Base-by-base conservation (phyloP, 2,797 vertebrate species). In the Crenichthys baileyi region DNA sequence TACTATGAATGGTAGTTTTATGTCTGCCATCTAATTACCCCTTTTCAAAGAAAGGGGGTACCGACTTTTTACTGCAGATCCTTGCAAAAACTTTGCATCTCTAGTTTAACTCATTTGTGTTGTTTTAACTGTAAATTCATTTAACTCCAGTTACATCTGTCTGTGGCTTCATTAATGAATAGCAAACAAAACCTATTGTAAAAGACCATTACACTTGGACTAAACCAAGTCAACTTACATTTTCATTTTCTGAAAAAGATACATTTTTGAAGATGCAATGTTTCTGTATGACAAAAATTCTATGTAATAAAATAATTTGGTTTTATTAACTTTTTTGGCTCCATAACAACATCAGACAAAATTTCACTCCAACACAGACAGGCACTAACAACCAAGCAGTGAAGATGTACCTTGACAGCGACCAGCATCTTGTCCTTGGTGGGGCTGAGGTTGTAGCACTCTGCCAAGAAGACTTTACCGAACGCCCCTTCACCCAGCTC, bases 391-490 rank as follows among this genome's bases (percentile, higher is more conserved):
- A 4, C 1, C 9, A 24, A 51, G 70, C 1, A 72, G 5, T 61
- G 24, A 55, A 73, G 53, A 84, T 31, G 18, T 95, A 99, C 98
- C 98, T 99, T 99, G 91, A 99, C 98, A 72, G 98, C 98, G 88
- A 99, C 98, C 77, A 99, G 96, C 97, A 98, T 99, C 96, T 99
- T 99, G 95, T 99, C 97, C 75, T 99, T 97, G 91, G 96, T 97
- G 77, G 98, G 97, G 85, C 97, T 97, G 88, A 99, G 97, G 94
- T 99, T 98, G 95, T 99, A 99, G 92, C 98, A 99, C 92, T 99
- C 98, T 5, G 98, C 98, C 92, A 99, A 93, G 94, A 99, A 99
- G 81, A 99, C 98, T 94, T 99, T 99, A 24, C 98, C 98, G 39
- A 99, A 99, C 44, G 98, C 97, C 83, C 98, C 98, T 92, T 99